phyloP scores from a whole-genome alignment of 1,140 invertebrate species.

The Zaprionus tsacasi region DNA sequence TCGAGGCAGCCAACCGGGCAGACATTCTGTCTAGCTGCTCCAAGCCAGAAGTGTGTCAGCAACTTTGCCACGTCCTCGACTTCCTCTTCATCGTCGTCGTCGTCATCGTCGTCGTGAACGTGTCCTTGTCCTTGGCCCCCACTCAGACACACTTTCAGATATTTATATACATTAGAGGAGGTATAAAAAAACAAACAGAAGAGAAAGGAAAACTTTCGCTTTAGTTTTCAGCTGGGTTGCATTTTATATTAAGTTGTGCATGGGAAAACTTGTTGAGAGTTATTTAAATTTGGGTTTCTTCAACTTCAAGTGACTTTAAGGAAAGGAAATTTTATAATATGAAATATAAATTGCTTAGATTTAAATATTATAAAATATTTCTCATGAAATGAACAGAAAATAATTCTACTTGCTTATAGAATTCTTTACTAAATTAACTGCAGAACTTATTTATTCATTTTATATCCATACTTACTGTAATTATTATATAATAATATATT shows the following conservation, averaged over 20 bases:
- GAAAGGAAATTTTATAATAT: not conserved
- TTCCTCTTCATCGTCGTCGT: constrained; percentile 46
- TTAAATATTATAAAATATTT: too few species aligned
- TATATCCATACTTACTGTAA: too few species aligned
- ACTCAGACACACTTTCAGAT: constrained; percentile 58
- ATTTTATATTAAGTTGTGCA: constrained; percentile 45
- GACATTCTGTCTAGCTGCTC: constrained; percentile 75
- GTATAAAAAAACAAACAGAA: not conserved
- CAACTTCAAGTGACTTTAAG: constrained; percentile 9
- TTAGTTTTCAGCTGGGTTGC: constrained; percentile 66
- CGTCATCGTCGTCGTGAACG: constrained; percentile 57
- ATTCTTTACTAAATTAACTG: not conserved
- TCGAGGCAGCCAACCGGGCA: constrained; percentile 40
- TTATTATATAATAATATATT: too few species aligned
- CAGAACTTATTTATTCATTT: not conserved
- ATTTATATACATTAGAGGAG: constrained; percentile 47
- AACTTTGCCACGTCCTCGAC: constrained; percentile 76
- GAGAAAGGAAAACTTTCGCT: constrained; percentile 59
- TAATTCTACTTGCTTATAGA: not conserved
- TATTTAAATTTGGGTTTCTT: constrained; percentile 26
- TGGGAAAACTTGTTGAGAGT: constrained; percentile 51
- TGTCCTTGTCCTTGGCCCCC: constrained; percentile 78
- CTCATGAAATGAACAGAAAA: not conserved
- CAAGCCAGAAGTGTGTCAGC: constrained; percentile 75
- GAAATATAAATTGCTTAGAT: too few species aligned